Evolutionary conservation across 2,797 vertebrate genomes (phyloP).

Genomic region (Semotilus atromaculatus): DNA sequence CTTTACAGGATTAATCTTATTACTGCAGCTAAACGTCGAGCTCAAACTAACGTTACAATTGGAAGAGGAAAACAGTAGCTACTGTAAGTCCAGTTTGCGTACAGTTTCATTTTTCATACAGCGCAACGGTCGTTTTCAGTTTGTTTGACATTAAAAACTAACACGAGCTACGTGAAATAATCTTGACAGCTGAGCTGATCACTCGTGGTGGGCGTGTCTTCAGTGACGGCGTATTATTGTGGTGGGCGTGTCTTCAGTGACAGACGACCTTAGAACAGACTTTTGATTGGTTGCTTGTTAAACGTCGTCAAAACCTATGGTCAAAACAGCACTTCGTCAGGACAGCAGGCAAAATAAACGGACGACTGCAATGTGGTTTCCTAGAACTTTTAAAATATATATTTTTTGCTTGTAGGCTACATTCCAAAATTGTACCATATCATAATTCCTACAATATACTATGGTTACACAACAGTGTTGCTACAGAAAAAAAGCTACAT

Average conservation of each 20-base stretch:
- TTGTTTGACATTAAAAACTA: constrained; percentile 11
- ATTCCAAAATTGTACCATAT: no score
- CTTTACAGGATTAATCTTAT: constrained; percentile 11
- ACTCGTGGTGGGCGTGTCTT: constrained; percentile 1
- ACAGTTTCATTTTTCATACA: no score
- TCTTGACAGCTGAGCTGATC: background rate
- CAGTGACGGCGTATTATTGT: background rate
- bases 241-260: background rate
- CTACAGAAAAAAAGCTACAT: no score
- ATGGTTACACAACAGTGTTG: no score
- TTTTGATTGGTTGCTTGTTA: background rate
- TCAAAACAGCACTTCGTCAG: background rate
- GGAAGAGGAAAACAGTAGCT: background rate
- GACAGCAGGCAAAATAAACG: background rate
- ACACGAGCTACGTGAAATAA: background rate
- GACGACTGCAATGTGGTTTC: background rate
- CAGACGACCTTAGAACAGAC: background rate
- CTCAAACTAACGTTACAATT: background rate
- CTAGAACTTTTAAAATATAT: no score
- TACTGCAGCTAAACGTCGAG: constrained; percentile 21
- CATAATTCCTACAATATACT: background rate
- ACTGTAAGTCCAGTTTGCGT: background rate
- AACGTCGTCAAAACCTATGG: background rate
- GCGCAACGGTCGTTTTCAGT: background rate
- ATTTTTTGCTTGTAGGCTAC: no score